These are phyloP conservation scores for Tinea semifulvella DNA, from an alignment of 2,888 invertebrate genomes.

Conservation along the genomic window DNA sequence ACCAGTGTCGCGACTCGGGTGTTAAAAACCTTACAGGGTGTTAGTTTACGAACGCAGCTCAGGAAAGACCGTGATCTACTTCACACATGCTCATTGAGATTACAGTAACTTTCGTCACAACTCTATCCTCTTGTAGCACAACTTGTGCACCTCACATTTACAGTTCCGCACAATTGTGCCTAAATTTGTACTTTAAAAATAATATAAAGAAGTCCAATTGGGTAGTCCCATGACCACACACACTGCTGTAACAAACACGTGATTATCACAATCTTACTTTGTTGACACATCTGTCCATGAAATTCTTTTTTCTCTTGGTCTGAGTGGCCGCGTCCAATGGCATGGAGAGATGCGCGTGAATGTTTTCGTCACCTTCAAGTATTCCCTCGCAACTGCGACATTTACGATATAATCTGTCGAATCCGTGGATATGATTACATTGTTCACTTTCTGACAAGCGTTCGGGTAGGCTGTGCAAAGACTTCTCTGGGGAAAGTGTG, in stretches of 20 bases:
- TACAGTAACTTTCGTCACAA: slow-evolving; percentile 28
- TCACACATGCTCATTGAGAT: slow-evolving; percentile 61
- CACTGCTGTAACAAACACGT: slow-evolving; percentile 39
- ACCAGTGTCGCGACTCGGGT: no score
- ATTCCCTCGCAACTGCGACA: slow-evolving; percentile 72
- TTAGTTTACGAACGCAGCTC: no score
- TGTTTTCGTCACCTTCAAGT: slow-evolving; percentile 60
- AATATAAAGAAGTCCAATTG: slow-evolving; percentile 43
- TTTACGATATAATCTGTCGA: slow-evolving; percentile 45
- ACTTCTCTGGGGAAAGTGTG: slow-evolving; percentile 47
- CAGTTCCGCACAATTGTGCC: slow-evolving; percentile 56
- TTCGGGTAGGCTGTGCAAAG: slow-evolving; percentile 50
- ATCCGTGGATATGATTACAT: slow-evolving; percentile 40
- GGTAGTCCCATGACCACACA: slow-evolving; percentile 46
- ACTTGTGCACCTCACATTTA: neutral
- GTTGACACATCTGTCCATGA: slow-evolving; percentile 86
- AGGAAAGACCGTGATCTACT: no score
- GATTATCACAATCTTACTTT: slow-evolving; percentile 77
- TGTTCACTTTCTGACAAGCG: slow-evolving; percentile 43
- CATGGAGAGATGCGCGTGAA: slow-evolving; percentile 64
- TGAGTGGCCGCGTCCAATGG: slow-evolving; percentile 66
- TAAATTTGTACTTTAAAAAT: slow-evolving; percentile 61
- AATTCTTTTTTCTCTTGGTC: slow-evolving; percentile 77
- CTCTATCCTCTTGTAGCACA: neutral
- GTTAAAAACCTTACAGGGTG: no score